Base-by-base conservation (phyloP, 2,888 invertebrate genomes). In the Ceratothoa steindachneri region DNA sequence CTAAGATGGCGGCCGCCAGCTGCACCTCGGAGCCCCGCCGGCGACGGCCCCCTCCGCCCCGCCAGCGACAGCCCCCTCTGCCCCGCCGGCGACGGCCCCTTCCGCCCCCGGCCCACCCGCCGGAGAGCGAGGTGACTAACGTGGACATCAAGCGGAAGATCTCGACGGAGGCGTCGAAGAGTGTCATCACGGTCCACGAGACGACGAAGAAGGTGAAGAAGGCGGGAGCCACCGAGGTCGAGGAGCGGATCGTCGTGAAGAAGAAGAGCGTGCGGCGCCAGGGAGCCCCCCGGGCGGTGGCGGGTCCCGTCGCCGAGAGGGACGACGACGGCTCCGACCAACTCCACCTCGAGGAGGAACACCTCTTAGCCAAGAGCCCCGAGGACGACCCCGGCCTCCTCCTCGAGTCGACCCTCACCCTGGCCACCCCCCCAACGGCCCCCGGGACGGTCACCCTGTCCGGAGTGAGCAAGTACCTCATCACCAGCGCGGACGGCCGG, bases 1-100 rank as follows among this genome's bases (percentile, higher is more conserved):
- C 95, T 24, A 94, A 95, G 82, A 87, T 95, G 80, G 72, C 79
- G 24, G 94, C 95, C 24, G 94, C 94, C 24, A 93, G 93, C 80
- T 94, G 94, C 51, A 77, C 77, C 55, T 70, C 29, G 31, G 80
- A 75, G 65, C 72, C 76, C 12, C 69, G 76, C 7, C 73, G 72
- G 24, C 70, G 79, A 64, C n/a, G 22, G 19, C 24, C 41, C 67
- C 51, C 52, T 19, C n/a, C n/a, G 65, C 72, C 76, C 12, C 69
- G 76, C 7, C 73, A 71, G 24, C 70, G 79, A 64, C n/a, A 12
- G 19, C 24, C 41, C 67, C 51, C 52, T 19, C n/a, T n/a, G 65
- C 72, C 76, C 12, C 69, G 76, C 7, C 73, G 72, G 24, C 70
- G 79, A 64, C n/a, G 22, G 19, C 24, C 41, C 67, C 51, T 29